phyloP scores from a whole-genome alignment of 2,888 invertebrate species.

The Esperia sulphurella region DNA sequence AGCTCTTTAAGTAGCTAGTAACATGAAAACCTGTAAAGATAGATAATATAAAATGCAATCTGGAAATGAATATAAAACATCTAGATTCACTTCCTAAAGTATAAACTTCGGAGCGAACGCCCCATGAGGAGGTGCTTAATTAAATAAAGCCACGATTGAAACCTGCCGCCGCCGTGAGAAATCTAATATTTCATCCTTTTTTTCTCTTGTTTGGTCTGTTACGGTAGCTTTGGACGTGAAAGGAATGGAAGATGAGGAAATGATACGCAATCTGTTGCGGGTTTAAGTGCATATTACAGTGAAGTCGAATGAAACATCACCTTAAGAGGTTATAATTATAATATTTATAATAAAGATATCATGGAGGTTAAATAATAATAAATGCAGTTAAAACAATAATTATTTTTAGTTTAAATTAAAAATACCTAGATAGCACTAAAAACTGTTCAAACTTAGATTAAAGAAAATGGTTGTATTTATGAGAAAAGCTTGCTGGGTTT shows the following conservation, averaged over 20 bases:
- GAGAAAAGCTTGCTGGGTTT: too few relatives aligned
- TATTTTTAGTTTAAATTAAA: too few relatives aligned
- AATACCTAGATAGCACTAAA: too few relatives aligned
- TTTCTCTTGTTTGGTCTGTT: slow-evolving; percentile 28
- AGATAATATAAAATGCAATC: too few relatives aligned
- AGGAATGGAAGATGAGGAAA: slow-evolving; percentile 30
- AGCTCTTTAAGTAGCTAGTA: too few relatives aligned
- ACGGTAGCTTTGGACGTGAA: slow-evolving; percentile 23
- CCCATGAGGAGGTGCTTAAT: slow-evolving; percentile 58
- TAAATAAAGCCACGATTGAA: slow-evolving; percentile 65
- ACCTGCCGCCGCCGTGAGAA: slow-evolving; percentile 47
- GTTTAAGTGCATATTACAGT: not conserved
- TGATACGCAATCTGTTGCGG: slow-evolving; percentile 3
- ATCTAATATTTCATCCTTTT: slow-evolving; percentile 58
- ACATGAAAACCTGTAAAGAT: too few relatives aligned
- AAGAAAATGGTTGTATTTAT: too few relatives aligned
- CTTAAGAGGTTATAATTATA: too few relatives aligned
- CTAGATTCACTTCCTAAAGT: not conserved
- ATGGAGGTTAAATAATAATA: too few relatives aligned
- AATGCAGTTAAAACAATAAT: too few relatives aligned
- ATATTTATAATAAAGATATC: too few relatives aligned
- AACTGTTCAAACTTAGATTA: too few relatives aligned
- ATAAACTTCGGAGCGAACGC: not conserved
- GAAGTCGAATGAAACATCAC: not conserved
- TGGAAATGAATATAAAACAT: not conserved